Conservation (phyloP, 1,140 invertebrate species). For the Leptinotarsa texana region DNA sequence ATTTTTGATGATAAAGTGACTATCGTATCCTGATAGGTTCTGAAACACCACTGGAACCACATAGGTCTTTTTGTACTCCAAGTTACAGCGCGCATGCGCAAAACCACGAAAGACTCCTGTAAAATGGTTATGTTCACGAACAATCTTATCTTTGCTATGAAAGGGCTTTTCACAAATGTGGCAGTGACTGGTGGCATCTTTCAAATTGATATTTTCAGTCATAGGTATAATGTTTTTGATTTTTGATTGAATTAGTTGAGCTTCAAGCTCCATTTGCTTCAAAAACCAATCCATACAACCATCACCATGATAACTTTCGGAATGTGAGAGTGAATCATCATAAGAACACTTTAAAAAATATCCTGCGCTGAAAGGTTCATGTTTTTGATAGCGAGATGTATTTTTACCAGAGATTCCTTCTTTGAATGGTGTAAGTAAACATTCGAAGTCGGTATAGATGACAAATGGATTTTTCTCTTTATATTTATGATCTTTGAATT, state of each 20-base stretch:
- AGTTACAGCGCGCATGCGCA: neutral
- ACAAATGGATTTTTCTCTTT: conserved; percentile 46
- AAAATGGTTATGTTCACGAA: neutral
- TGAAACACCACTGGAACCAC: conserved; percentile 11
- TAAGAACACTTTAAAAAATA: conserved; percentile 25
- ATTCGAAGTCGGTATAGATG: conserved; percentile 53
- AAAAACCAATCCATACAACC: conserved; percentile 18
- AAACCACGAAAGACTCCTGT: neutral
- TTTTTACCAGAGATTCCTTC: conserved; percentile 8
- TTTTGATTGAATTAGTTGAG: neutral
- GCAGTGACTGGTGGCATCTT: neutral
- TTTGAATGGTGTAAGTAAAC: conserved; percentile 32
- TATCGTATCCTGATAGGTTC: conserved; percentile 1
- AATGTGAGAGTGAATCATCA: conserved; percentile 22
- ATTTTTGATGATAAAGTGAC: too few species aligned
- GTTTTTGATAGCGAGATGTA: conserved; percentile 17
- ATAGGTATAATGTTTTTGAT: neutral
- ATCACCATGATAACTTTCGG: conserved; percentile 9
- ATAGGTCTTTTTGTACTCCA: neutral
- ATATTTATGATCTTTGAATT: conserved; percentile 26
- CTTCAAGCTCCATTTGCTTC: neutral
- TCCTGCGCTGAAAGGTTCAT: conserved; percentile 1
- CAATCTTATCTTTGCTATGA: neutral
- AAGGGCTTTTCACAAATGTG: neutral
- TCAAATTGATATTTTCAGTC: neutral